Evolutionary conservation across 2,113 vertebrate species (phyloP), one percentile per base, ranked within the genome.

Genomic region (Alosa alosa): DNA sequence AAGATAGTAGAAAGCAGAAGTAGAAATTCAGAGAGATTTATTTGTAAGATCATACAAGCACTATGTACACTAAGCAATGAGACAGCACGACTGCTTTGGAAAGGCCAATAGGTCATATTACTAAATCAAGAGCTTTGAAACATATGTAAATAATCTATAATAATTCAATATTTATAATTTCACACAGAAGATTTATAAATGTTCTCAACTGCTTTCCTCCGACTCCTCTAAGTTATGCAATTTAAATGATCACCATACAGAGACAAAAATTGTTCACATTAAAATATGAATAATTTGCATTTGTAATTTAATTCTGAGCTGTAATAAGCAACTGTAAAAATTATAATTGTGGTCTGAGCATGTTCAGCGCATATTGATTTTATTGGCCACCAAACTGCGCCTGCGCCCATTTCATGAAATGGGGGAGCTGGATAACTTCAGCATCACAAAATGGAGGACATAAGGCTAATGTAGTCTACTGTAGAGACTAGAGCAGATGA

Each of bases 81-180:
- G n/a, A 15, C n/a, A 72, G 64, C 25, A 36, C 1, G 31, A 9
- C 3, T 4, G 72, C 1, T 78, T 39, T 39, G 11, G 13, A 17
- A 36, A 5, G 31, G 64, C n/a, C 31, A 36, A 36, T 31, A 25
- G 10, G n/a, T 83, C 72, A 18, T 86, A 9, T 83, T 9, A 78
- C 75, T 22, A 52, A 81, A 81, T 96, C 96, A 95, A 97, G 96
- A 95, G 94, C 95, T 95, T 95, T 96, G 94, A 95, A 96, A 95
- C 94, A 96, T 96, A 96, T 97, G 96, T 96, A 97, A 96, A 97
- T 97, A 93, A 81, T 41, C 72, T 20, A 55, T 81, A 41, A 85
- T 52, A 50, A 41, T 68, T 22, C 45, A 36, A 31, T 46, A 50
- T 11, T 22, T 20, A 5, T 85, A 6, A 85, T 31, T 45, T 68